Evolutionary conservation across 23 tunicate genomes (phyloP).

Genomic region (Ciona savignyi): DNA sequence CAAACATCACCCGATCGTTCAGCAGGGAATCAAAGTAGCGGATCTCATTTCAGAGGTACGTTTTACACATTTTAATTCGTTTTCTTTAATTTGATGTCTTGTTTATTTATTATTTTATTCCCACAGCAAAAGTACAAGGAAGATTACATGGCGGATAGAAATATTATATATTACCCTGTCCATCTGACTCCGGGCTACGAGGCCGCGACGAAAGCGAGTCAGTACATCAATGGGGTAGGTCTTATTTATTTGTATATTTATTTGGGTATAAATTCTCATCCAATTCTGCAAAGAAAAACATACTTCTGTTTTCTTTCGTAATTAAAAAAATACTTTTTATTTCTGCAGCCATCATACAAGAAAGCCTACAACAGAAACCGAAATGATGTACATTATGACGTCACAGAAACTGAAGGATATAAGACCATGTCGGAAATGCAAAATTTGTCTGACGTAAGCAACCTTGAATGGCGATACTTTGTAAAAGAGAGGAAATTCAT

Average conservation of each 20-base stretch:
- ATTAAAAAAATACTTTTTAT: background rate
- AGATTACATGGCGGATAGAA: conserved; percentile 94
- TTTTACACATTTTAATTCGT: too few species aligned
- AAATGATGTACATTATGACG: conserved; percentile 46
- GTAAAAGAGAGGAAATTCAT: too few species aligned
- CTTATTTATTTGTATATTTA: background rate
- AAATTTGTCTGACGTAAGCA: conserved; percentile 65
- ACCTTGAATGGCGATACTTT: too few species aligned
- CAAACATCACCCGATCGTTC: conserved; percentile 91
- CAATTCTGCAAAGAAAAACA: background rate
- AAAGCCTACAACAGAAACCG: conserved; percentile 33
- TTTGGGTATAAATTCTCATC: background rate
- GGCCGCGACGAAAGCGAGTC: conserved; percentile 65
- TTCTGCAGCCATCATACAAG: conserved; percentile 63
- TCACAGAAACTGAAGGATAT: conserved; percentile 62
- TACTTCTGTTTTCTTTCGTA: background rate
- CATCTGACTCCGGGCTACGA: conserved; percentile 96
- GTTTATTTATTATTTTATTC: background rate
- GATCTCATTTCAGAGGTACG: conserved; percentile 77
- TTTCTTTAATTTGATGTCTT: background rate
- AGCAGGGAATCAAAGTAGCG: conserved; percentile 87
- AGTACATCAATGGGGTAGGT: conserved; percentile 69
- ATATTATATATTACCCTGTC: conserved; percentile 94
- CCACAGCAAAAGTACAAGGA: conserved; percentile 88
- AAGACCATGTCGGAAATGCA: conserved; percentile 30